A percentile compares a stretch with the other conserved stretches of the same genome.
phyloP scores from a whole-genome alignment of 2,113 vertebrate species.

The Rutilus rutilus region DNA sequence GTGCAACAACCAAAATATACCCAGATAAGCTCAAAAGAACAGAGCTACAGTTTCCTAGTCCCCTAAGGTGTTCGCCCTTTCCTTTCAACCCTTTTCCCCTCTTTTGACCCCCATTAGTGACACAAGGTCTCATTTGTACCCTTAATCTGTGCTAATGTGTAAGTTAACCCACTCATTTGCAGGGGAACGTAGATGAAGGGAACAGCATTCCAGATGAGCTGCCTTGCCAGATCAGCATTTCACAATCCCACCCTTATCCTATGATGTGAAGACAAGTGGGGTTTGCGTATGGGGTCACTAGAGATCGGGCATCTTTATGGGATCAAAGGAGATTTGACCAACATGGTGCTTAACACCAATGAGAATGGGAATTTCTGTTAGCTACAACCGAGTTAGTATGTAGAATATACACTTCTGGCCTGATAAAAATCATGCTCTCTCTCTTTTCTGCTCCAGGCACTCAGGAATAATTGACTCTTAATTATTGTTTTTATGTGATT shows the following conservation, averaged over 20 bases:
- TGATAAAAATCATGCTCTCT: slow-evolving; percentile 22
- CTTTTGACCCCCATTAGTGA: slow-evolving; percentile 51
- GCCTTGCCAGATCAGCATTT: slow-evolving; percentile 50
- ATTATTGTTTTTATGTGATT: slow-evolving; percentile 39
- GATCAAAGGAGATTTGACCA: slow-evolving; percentile 52
- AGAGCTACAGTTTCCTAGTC: slow-evolving; percentile 31
- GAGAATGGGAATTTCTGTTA: slow-evolving; percentile 13
- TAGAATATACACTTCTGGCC: neutral
- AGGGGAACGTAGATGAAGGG: slow-evolving; percentile 12
- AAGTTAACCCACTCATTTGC: slow-evolving; percentile 37
- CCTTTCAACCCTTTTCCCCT: slow-evolving; percentile 17
- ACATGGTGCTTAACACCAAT: slow-evolving; percentile 4
- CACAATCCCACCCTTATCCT: slow-evolving; percentile 20
- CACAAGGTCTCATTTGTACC: slow-evolving; percentile 58
- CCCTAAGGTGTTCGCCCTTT: slow-evolving; percentile 33
- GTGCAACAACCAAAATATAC: neutral
- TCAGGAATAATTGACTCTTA: slow-evolving; percentile 32
- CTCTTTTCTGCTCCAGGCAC: slow-evolving; percentile 30
- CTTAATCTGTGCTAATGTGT: slow-evolving; percentile 53
- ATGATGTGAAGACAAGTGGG: slow-evolving; percentile 27
- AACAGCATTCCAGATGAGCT: slow-evolving; percentile 9
- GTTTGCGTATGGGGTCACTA: slow-evolving; percentile 42
- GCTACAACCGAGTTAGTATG: neutral
- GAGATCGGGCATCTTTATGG: slow-evolving; percentile 38
- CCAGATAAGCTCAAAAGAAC: slow-evolving; percentile 2